A percentile compares a stretch with the other conserved stretches of the same genome.
phyloP scores from a whole-genome alignment of 2,797 vertebrate species.

The Adelosebastes latens region DNA sequence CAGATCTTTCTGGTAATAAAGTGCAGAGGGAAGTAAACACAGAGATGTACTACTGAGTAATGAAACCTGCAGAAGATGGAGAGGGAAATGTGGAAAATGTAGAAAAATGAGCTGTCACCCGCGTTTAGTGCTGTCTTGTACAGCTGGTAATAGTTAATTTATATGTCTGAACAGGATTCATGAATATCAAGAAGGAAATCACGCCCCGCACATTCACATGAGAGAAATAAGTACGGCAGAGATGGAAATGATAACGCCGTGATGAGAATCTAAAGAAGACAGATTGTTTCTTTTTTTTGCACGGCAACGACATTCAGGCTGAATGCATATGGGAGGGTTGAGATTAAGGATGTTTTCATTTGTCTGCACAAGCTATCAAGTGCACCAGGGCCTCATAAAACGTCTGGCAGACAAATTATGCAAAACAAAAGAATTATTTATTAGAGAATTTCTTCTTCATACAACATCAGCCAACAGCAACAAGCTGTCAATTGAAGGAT shows the following conservation, averaged over 20 bases:
- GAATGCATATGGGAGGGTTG: neutral
- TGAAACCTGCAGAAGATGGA: slow-evolving; percentile 6
- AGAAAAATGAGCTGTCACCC: slow-evolving; percentile 8
- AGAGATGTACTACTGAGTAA: neutral
- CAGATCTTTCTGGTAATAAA: neutral
- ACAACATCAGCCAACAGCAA: neutral
- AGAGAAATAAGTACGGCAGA: slow-evolving; percentile 13
- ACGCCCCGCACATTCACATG: slow-evolving; percentile 18
- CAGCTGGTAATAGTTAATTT: slow-evolving; percentile 42
- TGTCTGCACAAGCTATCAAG: slow-evolving; percentile 18
- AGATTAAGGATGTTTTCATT: slow-evolving; percentile 40
- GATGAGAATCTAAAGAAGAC: slow-evolving; percentile 54
- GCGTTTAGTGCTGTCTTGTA: slow-evolving; percentile 10
- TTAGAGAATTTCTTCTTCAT: neutral
- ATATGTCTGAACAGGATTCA: slow-evolving; percentile 47
- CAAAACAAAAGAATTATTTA: neutral
- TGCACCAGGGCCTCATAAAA: neutral
- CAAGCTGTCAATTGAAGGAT: neutral
- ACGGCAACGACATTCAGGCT: neutral
- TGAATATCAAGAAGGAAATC: slow-evolving; percentile 56
- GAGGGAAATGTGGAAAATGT: slow-evolving; percentile 9
- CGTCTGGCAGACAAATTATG: neutral
- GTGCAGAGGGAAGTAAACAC: neutral
- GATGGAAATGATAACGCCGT: slow-evolving; percentile 34
- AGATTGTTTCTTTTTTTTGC: slow-evolving; percentile 27